Evolutionary conservation across 2,797 vertebrate genomes (phyloP), one percentile per base, ranked within the genome.

Genomic region (Aldrovandia affinis): DNA sequence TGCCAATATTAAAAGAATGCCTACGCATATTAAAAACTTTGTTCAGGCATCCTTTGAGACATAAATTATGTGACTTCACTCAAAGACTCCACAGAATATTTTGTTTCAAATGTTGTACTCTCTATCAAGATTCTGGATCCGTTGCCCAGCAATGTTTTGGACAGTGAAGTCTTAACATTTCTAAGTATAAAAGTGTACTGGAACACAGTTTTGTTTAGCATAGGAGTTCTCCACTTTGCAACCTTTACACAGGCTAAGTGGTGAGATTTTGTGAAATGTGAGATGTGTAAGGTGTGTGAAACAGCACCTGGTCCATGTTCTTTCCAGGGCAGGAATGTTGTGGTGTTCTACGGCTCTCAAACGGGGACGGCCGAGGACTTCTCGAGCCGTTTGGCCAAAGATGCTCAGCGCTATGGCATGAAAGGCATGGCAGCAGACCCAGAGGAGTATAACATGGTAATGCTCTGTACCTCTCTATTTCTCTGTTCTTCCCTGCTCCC

Each of bases 341-440:
- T 99, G 36, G 98, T 99, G 80, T 99, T 99, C 93, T 99, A 99
- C 0, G 98, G 98, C 54, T 99, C 98, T 52, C 98, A 99, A 92
- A 99, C 98, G 0, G 98, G 98, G 57, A 99, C 98, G 0, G 98
- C 90, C 0, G 98, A 99, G 91, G 98, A 99, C 88, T 99, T 99
- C 92, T 94, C 98, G 83, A 99, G 97, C 92, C 95, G 98, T 22
- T 92, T 99, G 14, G 96, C 98, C 86, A 99, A 99, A 94, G 98
- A 99, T 0, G 96, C 98, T 83, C 97, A 98, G 88, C 98, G 98
- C 83, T 99, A 99, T 0, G 98, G 98, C 84, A 98, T 99, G 93
- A 96, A 98, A 87, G 98, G 98, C 89, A 98, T 99, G 97, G 92
- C 96, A 0, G 98, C 98, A 0, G 98, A 99, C 92, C 98, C 98